Base-by-base conservation (phyloP, 2,113 vertebrate genomes). In the Gobius niger region DNA sequence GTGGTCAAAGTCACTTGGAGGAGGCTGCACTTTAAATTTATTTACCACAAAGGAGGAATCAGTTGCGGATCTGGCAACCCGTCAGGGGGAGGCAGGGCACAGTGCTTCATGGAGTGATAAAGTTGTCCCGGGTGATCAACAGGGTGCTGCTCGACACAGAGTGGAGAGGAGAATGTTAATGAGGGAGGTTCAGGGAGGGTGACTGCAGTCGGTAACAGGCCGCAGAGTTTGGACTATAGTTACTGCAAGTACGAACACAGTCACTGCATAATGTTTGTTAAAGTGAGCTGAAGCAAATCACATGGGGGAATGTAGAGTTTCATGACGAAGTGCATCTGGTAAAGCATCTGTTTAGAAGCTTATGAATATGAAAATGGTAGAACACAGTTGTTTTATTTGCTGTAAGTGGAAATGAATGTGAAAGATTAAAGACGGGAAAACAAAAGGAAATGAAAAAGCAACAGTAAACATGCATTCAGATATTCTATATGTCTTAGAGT, bases 31-130 rank as follows among this genome's bases (percentile, higher is more conserved):
- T 63, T 57, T 63, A 13, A 49, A 41, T 50, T 50, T 44, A 53
- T 71, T 52, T 53, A 64, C 67, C 41, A 65, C 42, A 34, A 52
- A 42, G 47, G 47, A 18, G n/a, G 57, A 49, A 69, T 51, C 40
- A 44, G 44, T 60, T 9, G 13, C 14, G 7, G 51, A 62, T 42
- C 57, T n/a, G 69, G 53, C 54, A 72, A 63, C 42, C 51, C 40
- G 67, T 15, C 6, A 15, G 6, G 44, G 44, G 34, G 6, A 41
- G 19, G 8, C 57, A 56, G 9, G 40, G 46, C 64, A 62, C 18
- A 5, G 34, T 19, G 47, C 56, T 69, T 54, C 14, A 9, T 16
- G 34, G 53, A 50, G 41, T 65, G 46, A 63, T 50, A 50, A n/a
- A 49, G 59, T 49, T 61, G 62, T 41, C 52, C n/a, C 42, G 6